A percentile compares a stretch with the other conserved stretches of the same genome.
phyloP scores from a whole-genome alignment of 1,140 invertebrate species.

The Drosophila willistoni region DNA sequence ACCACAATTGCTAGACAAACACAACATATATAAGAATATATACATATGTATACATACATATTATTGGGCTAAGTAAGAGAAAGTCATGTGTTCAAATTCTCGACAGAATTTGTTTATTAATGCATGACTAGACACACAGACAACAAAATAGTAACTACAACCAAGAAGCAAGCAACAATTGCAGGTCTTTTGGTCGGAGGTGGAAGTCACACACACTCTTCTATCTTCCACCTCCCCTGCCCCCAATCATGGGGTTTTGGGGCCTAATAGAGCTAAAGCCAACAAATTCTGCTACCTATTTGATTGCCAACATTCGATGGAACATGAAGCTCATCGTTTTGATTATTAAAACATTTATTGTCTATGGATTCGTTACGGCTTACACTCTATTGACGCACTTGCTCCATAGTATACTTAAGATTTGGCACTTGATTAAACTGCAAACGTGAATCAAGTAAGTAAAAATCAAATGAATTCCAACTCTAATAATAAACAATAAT shows the following conservation, averaged over 20 bases:
- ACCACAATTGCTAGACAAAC: background rate
- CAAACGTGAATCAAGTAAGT: conserved; percentile 12
- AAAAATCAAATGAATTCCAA: background rate
- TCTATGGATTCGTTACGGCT: conserved; percentile 50
- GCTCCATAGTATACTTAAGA: conserved; percentile 40
- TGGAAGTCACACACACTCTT: background rate
- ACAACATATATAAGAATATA: background rate
- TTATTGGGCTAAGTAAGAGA: background rate
- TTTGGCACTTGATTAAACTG: conserved; percentile 49
- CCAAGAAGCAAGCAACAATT: background rate
- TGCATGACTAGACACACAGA: background rate
- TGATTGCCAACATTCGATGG: conserved; percentile 3
- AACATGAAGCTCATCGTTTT: conserved; percentile 54
- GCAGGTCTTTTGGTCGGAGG: background rate
- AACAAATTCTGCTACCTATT: conserved; percentile 12
- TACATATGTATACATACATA: background rate
- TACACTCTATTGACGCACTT: conserved; percentile 42
- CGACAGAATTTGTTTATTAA: background rate
- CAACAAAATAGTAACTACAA: background rate
- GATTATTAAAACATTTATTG: conserved; percentile 38
- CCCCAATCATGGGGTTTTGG: background rate
- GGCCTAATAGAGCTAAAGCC: background rate
- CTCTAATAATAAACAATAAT: too few species aligned
- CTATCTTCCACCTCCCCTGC: background rate
- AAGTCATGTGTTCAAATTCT: conserved; percentile 9